Evolutionary conservation across 1,140 invertebrate genomes (phyloP), one percentile per base, ranked within the genome.

Genomic region (Polypedilum vanderplanki): DNA sequence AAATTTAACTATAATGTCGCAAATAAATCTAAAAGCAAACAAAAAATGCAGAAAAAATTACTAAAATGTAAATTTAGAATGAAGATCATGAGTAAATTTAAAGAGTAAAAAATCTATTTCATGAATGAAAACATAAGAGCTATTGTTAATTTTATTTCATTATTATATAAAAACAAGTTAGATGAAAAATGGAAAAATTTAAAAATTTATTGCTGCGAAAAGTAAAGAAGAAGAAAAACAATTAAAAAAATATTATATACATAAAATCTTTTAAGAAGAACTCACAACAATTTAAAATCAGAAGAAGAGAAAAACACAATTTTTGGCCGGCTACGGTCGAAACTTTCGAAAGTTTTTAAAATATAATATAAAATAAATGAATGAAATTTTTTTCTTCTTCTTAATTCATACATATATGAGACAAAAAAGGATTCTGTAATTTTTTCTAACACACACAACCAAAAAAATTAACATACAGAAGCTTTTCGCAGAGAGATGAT

Each of bases 71-170:
- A 24, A 75, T 57, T 57, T 57, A 57, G 46, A 3, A 57, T 22
- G 15, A 75, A 57, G 20, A 74, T 41, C 7, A 40, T 64, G 18
- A 75, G 8, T 15, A 75, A 24, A 57, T 18, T 57, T 10, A 15
- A 40, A 20, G 15, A 15, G 7, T 22, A 46, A 70, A 70, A 75
- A 33, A 75, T 64, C 24, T 41, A 75, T 20, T 17, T 40, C 18
- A 67, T 64, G 10, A 75, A 64, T 17, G 33, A 75, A 40, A 22
- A 75, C 12, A 75, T 70, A 41, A 74, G 40, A 46, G 57, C 41
- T 75, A 75, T 64, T 75, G 65, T 70, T 70, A 70, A 18, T 70
- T 70, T 70, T 22, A 64, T 57, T 57, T 40, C 41, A 75, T 41
- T 57, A 75, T 57, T 57, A 57, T 57, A 57, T 57, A 57, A 57